Evolutionary conservation across 2,888 invertebrate species (phyloP), one percentile per base, ranked within the genome.

Genomic region (Masnerella sp.): DNA sequence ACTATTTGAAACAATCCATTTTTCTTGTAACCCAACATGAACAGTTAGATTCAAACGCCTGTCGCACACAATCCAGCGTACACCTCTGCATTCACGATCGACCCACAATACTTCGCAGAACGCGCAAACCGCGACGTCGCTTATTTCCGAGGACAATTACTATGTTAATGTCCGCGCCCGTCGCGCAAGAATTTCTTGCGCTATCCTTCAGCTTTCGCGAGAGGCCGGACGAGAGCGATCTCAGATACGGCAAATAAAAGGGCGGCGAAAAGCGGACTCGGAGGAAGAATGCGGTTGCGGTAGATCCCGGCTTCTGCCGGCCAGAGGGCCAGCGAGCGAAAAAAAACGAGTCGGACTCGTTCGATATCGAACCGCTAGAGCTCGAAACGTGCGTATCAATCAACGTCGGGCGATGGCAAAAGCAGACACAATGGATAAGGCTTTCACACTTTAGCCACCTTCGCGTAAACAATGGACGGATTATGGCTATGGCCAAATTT

Each of bases 231-330:
- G 28, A 17, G 49, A 15, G 25, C 17, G 47, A 42, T 36, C 11
- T 18, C 11, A 51, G 67, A 59, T 52, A 61, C 38, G 54, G 11
- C 18, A 49, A 51, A 64, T 70, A 56, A 72, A 51, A 40, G 59
- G 47, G 42, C 40, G 30, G 47, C 30, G 12, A 34, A 36, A 67
- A 67, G 49, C 51, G 59, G 36, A 32, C 22, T 17, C 38, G 32
- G 28, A 74, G 76, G 76, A 81, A 81, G 83, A 84, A 83, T 84
- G 84, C 78, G 83, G 85, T 84, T 83, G 83, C 83, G 82, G 82
- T 83, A 83, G 83, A 84, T 84, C 84, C 83, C 81, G 80, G 82
- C 79, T 80, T 78, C 67, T 76, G 76, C 49, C 25, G 61, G 45
- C 43, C 49, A 67, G n/a, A n/a, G n/a, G n/a, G n/a, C n/a, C n/a